phyloP scores from a whole-genome alignment of 2,888 invertebrate genomes.

The Xanthorhoe spadicearia region DNA sequence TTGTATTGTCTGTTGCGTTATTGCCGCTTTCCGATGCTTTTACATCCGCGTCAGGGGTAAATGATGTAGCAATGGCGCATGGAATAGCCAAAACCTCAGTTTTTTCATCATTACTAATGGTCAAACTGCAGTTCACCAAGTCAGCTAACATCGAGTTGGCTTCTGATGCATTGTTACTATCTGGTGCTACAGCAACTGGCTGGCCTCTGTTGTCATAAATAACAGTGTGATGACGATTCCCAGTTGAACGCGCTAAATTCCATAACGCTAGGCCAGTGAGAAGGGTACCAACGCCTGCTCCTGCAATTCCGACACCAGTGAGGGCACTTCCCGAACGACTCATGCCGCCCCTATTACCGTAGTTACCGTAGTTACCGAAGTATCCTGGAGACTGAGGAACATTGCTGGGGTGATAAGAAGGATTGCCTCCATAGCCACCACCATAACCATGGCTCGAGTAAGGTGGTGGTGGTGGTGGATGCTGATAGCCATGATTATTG shows the following conservation, averaged over 20 bases:
- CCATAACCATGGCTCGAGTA: constrained; percentile 57
- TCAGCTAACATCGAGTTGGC: constrained; percentile 73
- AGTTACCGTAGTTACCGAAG: constrained; percentile 71
- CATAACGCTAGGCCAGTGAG: constrained; percentile 80
- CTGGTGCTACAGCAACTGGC: constrained; percentile 74
- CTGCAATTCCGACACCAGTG: constrained; percentile 76
- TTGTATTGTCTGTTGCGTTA: constrained; percentile 67
- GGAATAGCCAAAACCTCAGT: constrained; percentile 80
- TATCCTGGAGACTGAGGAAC: constrained; percentile 72
- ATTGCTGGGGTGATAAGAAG: constrained; percentile 53
- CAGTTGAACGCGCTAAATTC: constrained; percentile 80
- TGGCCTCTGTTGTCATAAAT: constrained; percentile 79
- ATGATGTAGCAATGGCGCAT: constrained; percentile 81
- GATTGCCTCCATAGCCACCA: constrained; percentile 55
- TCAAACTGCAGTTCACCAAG: constrained; percentile 76
- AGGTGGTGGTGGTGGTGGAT: constrained; percentile 69
- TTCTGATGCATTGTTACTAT: constrained; percentile 61
- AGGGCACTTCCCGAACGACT: constrained; percentile 68
- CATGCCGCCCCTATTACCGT: constrained; percentile 64
- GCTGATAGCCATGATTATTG: constrained; percentile 61
- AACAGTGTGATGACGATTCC: constrained; percentile 72
- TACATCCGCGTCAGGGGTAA: constrained; percentile 75
- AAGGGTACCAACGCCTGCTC: constrained; percentile 78
- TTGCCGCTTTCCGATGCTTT: constrained; percentile 61
- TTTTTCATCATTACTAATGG: constrained; percentile 68